These are phyloP conservation scores for Trichogramma pretiosum DNA, from an alignment of 1,140 invertebrate species.

Conservation along the genomic window DNA sequence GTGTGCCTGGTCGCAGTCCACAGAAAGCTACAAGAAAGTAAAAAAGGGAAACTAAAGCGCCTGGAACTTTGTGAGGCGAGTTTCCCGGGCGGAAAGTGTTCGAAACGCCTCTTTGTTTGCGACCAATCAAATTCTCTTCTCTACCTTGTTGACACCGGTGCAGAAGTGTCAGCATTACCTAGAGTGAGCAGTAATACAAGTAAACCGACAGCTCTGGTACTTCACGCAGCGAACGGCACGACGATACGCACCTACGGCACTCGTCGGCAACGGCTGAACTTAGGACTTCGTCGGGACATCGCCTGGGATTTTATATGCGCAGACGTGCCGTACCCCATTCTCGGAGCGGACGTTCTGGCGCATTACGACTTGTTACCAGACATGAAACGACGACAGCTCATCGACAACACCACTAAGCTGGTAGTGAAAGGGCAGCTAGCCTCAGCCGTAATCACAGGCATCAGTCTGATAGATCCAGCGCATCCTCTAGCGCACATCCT, in stretches of 20 bases:
- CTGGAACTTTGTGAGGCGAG: too few species aligned
- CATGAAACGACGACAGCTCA: conserved; percentile 13
- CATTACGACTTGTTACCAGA: conserved; percentile 17
- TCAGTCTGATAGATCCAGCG: too few species aligned
- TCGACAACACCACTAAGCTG: conserved; percentile 10
- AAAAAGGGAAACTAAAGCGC: too few species aligned
- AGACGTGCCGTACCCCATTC: conserved; percentile 1
- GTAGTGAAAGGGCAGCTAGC: neutral
- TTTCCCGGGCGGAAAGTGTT: too few species aligned
- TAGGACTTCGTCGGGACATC: neutral
- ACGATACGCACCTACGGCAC: neutral
- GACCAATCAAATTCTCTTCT: too few species aligned
- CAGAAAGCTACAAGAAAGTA: too few species aligned
- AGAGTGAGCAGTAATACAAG: neutral
- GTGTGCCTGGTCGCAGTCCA: too few species aligned
- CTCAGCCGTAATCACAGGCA: too few species aligned
- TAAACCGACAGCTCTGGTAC: neutral
- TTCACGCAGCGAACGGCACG: neutral
- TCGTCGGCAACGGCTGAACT: neutral
- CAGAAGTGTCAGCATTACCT: neutral
- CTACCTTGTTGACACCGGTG: neutral
- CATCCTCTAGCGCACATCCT: too few species aligned
- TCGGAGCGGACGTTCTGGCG: conserved; percentile 1
- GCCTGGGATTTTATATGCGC: conserved; percentile 1
- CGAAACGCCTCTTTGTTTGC: too few species aligned